Evolutionary conservation across 2,113 vertebrate genomes (phyloP).

Genomic region (Nanger granti): DNA sequence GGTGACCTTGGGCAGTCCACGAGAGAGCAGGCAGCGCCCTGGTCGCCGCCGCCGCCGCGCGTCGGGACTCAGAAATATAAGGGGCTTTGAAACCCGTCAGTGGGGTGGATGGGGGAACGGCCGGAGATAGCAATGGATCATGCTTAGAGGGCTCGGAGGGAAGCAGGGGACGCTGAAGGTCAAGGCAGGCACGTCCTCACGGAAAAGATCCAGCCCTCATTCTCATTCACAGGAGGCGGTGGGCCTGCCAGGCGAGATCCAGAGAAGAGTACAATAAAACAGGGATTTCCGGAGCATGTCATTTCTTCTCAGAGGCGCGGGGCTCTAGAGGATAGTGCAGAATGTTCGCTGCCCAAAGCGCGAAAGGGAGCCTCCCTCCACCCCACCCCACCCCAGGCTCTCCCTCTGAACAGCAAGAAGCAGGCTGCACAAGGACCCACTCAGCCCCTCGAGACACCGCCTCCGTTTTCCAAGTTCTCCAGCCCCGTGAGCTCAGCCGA

Average conservation of each 20-base stretch:
- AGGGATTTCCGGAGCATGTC: constrained; percentile 55
- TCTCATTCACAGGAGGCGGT: constrained; percentile 76
- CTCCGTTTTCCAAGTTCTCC: background rate
- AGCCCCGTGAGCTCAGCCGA: background rate
- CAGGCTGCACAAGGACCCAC: rapidly evolving
- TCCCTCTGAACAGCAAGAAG: background rate
- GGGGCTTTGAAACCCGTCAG: constrained; percentile 82
- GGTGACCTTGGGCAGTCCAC: constrained; percentile 87
- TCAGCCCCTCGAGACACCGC: rapidly evolving
- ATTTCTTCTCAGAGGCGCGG: constrained; percentile 54
- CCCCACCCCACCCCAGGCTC: background rate
- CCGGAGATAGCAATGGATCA: constrained; percentile 82
- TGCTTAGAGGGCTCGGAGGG: constrained; percentile 81
- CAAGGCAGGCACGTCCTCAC: constrained; percentile 75
- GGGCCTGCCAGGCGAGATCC: constrained; percentile 63
- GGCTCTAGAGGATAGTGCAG: background rate
- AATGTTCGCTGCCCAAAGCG: background rate
- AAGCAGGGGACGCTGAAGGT: constrained; percentile 82
- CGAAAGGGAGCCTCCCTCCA: background rate
- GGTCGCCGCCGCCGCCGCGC: constrained; percentile 75
- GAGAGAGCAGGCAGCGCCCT: constrained; percentile 59
- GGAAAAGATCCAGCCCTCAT: constrained; percentile 73
- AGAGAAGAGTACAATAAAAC: constrained; percentile 64
- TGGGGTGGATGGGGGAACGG: constrained; percentile 85
- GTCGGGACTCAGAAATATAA: constrained; percentile 83